Conservation (phyloP, 2,113 vertebrate genomes). For the Dromiciops gliroides region DNA sequence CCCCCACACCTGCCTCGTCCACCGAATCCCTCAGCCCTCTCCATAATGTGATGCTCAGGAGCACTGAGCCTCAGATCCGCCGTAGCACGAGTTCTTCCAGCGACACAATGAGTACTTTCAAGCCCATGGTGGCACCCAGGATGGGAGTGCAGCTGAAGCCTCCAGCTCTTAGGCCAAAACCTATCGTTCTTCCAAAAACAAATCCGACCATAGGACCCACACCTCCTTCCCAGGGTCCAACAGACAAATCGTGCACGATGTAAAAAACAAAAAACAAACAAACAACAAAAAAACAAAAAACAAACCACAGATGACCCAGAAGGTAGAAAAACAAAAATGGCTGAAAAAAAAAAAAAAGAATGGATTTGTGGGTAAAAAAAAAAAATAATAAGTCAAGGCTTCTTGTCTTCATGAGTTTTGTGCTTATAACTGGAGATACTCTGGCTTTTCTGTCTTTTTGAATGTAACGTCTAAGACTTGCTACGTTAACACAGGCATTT, state of each 20-base stretch:
- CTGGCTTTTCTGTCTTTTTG: constrained; percentile 83
- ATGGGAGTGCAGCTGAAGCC: constrained; percentile 98
- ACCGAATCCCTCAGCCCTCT: constrained; percentile 92
- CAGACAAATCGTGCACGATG: constrained; percentile 99
- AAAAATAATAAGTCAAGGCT: constrained; percentile 66
- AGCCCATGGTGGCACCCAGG: constrained; percentile 92
- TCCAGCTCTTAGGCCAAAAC: constrained; percentile 96
- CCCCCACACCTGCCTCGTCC: constrained; percentile 86
- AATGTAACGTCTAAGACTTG: constrained; percentile 86
- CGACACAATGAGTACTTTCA: constrained; percentile 97
- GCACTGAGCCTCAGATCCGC: constrained; percentile 90
- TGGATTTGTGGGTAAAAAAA: constrained; percentile 61
- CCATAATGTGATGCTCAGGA: constrained; percentile 87
- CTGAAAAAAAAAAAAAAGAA: constrained; percentile 69
- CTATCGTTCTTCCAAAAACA: constrained; percentile 94
- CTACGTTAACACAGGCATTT: constrained; percentile 86
- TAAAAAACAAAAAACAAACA: constrained; percentile 79
- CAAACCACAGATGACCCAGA: neutral
- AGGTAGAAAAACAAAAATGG: constrained; percentile 36
- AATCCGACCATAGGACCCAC: constrained; percentile 88
- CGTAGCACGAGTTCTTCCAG: constrained; percentile 95
- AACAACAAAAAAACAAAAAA: constrained; percentile 71
- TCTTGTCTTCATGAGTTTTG: constrained; percentile 73
- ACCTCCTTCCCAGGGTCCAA: constrained; percentile 89
- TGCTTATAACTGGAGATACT: constrained; percentile 85